Conservation (phyloP, 2,888 invertebrate genomes). For the Orthosia gothica region DNA sequence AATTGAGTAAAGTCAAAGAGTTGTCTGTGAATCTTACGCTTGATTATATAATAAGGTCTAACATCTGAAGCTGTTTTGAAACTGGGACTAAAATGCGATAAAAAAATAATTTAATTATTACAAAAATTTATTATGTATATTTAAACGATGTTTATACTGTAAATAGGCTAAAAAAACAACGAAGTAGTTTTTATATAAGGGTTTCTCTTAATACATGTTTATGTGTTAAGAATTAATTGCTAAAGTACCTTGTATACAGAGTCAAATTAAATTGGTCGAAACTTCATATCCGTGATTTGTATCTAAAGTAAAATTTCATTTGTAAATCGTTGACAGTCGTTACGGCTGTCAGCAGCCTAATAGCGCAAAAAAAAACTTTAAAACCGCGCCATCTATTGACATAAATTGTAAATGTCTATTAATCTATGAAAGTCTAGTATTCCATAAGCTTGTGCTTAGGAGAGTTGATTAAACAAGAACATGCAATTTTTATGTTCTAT, state of each 20-base stretch:
- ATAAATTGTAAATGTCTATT: no score
- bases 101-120: not conserved
- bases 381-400: no score
- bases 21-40: not conserved
- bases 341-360: no score
- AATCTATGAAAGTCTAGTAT: no score
- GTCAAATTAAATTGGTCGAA: not conserved
- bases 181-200: slow-evolving; percentile 39
- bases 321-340: no score
- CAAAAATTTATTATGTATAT: not conserved
- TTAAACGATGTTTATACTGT: not conserved
- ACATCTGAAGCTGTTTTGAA: not conserved
- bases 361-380: no score
- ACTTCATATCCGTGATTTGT: not conserved
- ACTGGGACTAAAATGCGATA: not conserved
- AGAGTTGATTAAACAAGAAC: no score
- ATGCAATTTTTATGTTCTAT: no score
- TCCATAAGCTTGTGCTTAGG: no score
- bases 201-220: slow-evolving; percentile 13
- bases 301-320: no score
- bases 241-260: slow-evolving; percentile 3
- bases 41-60: not conserved
- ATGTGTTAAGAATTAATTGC: not conserved
- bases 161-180: slow-evolving; percentile 26
- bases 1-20: not conserved